Base-by-base conservation (phyloP, 2,888 invertebrate genomes). In the Nephrocerus scutellatus region DNA sequence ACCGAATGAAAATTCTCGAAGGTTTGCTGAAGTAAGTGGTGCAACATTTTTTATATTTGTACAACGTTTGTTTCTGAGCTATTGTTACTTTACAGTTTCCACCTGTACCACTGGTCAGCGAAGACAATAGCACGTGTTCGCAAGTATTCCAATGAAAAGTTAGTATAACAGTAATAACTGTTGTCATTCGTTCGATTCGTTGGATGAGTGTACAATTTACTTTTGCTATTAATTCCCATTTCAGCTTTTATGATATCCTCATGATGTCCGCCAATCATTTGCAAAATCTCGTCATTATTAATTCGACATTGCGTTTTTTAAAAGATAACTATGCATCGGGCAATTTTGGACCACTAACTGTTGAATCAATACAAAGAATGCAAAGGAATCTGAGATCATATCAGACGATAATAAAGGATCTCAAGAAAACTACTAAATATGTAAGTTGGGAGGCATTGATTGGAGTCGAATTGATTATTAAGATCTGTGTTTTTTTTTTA, bases 231-330 rank as follows among this genome's bases (percentile, higher is more conserved):
- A 9, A 15, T 41, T 8, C 25, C 3, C 23, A 30, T 50, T 48
- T 9, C 39, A 66, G 66, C 40, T 67, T 67, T 41, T 65, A 66
- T 43, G 63, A 66, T 36, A 60, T 67, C 9, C 56, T 67, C 1
- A 55, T 66, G 57, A 50, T 67, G 8, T 54, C 62, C 1, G 63
- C 63, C 31, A 67, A 65, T 51, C 66, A 66, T 45, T 41, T 67
- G 21, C 64, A 63, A 53, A 60, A 66, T 47, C 46, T 65, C 36
- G 50, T 65, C 4, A 57, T 63, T 3, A 53, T 66, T 2, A 62
- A 55, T 41, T 48, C 66, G 4, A 52, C 62, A 1, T 10, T 67
- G 4, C 57, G 54, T 19, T 67, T 55, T 32, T 53, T 66, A 4
- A 48, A 47, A 30, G 37, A 51, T 13, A 55, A 57, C 22, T 46